phyloP scores from a whole-genome alignment of 2,888 invertebrate genomes.

The Cantharis lateralis region DNA sequence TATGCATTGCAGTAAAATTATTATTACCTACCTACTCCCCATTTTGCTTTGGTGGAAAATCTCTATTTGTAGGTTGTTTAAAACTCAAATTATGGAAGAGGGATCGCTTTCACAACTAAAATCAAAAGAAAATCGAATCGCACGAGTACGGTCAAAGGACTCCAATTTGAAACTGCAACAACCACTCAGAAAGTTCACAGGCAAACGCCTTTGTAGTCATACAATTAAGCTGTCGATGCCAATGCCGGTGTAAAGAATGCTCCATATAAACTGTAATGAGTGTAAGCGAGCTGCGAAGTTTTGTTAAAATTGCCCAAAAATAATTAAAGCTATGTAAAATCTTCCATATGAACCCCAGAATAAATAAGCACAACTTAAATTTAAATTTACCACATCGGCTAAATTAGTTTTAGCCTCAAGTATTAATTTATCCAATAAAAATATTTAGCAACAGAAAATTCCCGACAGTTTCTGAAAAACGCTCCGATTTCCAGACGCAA shows the following conservation, averaged over 20 bases:
- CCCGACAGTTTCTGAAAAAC: too few species aligned
- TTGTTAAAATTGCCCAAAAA: too few species aligned
- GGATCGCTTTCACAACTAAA: neutral
- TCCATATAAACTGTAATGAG: neutral
- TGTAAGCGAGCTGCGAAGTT: neutral
- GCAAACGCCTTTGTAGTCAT: neutral
- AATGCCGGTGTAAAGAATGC: neutral
- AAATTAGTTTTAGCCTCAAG: too few species aligned
- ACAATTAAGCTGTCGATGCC: neutral
- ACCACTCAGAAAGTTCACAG: neutral
- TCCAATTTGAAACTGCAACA: neutral
- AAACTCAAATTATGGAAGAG: neutral
- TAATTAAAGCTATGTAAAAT: too few species aligned
- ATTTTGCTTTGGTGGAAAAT: neutral
- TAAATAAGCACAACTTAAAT: too few species aligned
- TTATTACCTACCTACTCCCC: neutral
- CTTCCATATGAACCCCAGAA: too few species aligned
- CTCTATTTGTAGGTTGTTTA: neutral
- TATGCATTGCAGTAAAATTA: neutral
- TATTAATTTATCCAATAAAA: too few species aligned
- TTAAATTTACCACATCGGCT: too few species aligned
- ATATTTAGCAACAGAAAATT: too few species aligned
- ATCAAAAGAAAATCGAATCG: neutral
- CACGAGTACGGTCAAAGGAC: neutral
- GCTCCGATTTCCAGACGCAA: too few species aligned